Evolutionary conservation across 2,888 invertebrate species (phyloP).

Genomic region (Oasisia sp.): DNA sequence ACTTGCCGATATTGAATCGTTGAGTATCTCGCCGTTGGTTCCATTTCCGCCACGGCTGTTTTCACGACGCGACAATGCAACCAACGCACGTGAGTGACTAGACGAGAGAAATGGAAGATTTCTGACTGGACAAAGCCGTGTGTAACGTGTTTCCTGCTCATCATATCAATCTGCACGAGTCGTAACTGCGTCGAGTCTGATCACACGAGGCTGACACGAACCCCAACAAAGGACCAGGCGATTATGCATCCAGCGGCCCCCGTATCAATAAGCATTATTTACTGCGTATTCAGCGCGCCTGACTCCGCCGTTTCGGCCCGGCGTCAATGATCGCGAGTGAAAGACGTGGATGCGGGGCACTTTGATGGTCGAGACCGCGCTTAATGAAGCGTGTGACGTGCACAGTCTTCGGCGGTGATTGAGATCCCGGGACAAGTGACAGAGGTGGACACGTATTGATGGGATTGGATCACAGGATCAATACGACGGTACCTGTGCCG

Average conservation of each 20-base stretch:
- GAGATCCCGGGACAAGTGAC: not conserved
- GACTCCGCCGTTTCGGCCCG: not conserved
- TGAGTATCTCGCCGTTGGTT: not conserved
- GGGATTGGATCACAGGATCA: not conserved
- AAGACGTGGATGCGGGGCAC: not conserved
- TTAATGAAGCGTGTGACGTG: constrained; percentile 17
- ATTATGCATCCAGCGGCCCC: constrained; percentile 13
- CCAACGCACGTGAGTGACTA: not conserved
- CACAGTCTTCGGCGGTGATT: not conserved
- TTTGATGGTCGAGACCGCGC: not conserved
- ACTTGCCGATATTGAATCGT: not conserved
- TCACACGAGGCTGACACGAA: not conserved
- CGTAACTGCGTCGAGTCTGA: not conserved
- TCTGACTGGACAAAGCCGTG: not conserved
- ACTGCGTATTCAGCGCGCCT: not conserved
- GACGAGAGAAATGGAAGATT: not conserved
- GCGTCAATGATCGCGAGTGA: not conserved
- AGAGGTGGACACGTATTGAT: not conserved
- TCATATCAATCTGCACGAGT: not conserved
- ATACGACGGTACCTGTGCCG: not conserved
- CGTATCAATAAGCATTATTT: constrained; percentile 5
- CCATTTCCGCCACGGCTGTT: not conserved
- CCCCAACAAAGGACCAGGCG: not conserved
- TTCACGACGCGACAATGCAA: not conserved
- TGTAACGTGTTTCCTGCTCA: constrained; percentile 17